Percentiles rank a stretch among this genome's conserved stretches.
phyloP scores from a whole-genome alignment of 2,797 vertebrate genomes.

The Gymnothorax reevesii region DNA sequence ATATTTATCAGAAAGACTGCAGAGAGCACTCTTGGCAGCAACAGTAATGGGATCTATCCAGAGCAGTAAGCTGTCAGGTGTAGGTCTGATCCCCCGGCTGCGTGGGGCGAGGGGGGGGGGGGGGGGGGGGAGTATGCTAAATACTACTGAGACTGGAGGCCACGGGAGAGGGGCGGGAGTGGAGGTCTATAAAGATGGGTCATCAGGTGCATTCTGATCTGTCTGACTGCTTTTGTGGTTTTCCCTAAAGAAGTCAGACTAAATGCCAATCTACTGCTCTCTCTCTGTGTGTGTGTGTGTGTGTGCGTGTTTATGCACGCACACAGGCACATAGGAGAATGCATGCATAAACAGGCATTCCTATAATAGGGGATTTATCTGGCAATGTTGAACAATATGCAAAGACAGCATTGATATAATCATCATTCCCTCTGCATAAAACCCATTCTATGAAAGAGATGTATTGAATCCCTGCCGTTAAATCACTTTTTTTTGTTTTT shows the following conservation, averaged over 20 bases:
- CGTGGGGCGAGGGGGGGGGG: neutral
- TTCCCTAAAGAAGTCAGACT: neutral
- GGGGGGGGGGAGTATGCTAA: neutral
- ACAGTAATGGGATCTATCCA: neutral
- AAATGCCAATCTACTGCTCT: neutral
- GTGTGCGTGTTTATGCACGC: no score
- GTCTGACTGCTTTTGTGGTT: neutral
- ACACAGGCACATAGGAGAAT: neutral
- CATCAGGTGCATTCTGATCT: neutral
- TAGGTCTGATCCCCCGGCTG: neutral
- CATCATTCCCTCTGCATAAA: neutral
- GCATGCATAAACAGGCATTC: neutral
- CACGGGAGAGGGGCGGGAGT: neutral
- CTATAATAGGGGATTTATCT: neutral
- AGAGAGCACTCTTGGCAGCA: neutral
- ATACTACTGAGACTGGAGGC: neutral
- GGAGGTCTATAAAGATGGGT: neutral
- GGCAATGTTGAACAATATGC: neutral
- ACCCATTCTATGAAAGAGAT: neutral
- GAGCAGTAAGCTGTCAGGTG: neutral
- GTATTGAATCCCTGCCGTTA: neutral
- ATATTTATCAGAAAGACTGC: neutral
- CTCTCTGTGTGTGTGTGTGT: neutral
- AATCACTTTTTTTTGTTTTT: neutral
- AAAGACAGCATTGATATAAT: neutral